Base-by-base conservation (phyloP, 2,888 invertebrate species). In the Mesoligia furuncula region DNA sequence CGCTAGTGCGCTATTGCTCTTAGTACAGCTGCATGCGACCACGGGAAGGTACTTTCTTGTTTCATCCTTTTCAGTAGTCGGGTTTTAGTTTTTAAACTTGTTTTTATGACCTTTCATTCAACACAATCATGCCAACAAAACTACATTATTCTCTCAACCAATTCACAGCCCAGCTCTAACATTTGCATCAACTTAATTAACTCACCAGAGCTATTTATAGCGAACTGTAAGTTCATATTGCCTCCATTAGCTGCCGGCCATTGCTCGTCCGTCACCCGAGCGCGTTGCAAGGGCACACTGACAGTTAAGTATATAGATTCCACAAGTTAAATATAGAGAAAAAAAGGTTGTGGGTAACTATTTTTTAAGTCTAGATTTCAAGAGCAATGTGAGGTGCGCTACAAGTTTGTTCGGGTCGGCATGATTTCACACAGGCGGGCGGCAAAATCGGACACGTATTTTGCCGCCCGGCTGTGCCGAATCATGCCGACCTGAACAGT, bases 191-290 rank as follows among this genome's bases (percentile, higher is more conserved):
- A 39, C n/a, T 59, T 71, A 70, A 82, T 84, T 70, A 79, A 61
- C 39, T 36, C 70, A 69, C 70, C 11, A 4, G 36, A 57, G 75
- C 51, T 83, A 85, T 64, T 64, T 69, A 64, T 64, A 80, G 24
- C 20, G 72, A 15, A 45, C 51, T 84, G 31, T 77, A 75, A 70
- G 24, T 48, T 61, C 8, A 51, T 24, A 57, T 17, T 66, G 65
- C 20, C 17, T 65, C 61, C 67, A 85, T 84, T 84, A 76, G 71
- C 39, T 48, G 54, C 0, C 39, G 36, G 66, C 73, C 71, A 57
- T 48, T 57, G 39, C 81, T 67, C 67, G 76, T 61, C 48, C 27
- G 71, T 74, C 73, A 85, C 64, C 73, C 62, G 62, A 84, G 62
- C 65, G 27, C 36, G 39, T 7, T n/a, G 27, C 51, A 51, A 59